Evolutionary conservation across 2,888 invertebrate genomes (phyloP), one percentile per base, ranked within the genome.

Genomic region (Aspidiotus destructor): DNA sequence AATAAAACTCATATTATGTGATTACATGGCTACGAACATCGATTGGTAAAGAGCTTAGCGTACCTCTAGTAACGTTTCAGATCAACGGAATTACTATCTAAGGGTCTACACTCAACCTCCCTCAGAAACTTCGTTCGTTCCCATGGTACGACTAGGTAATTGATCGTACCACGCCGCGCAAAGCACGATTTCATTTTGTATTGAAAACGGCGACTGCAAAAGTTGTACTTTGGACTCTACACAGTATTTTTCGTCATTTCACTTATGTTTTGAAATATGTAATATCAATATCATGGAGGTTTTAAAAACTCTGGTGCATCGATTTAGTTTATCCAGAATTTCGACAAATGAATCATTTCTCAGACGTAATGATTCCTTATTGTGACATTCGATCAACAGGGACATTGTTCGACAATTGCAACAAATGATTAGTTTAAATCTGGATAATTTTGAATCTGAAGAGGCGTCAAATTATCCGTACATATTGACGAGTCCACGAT

Each of bases 401-500:
- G 28, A 28, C 28, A 28, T 28, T 28, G 28, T 28, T 28, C 28
- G 28, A 28, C 1, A 5, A 28, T 28, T 5, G 28, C 5, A 28
- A 28, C 48, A 48, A 13, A 13, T 11, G 48, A n/a, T 48, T 40
- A 28, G n/a, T 62, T 71, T 81, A 69, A 78, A 80, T 73, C 75
- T 81, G 61, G 76, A 78, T 72, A 81, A 81, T 74, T 80, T 81
- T 75, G 81, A 81, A 70, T 77, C 77, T 71, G 76, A 77, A 13
- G 74, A 41, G 42, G 79, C 77, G 73, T 78, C 77, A 71, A 76
- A 77, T 69, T 79, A 79, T 71, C 80, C 79, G 70, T 81, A 80
- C 75, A 78, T 82, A 28, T 75, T 82, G 68, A 82, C 81, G 40
- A 81, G 81, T 74, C 82, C 82, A 13, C 75, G 81, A 61, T 82